Conservation (phyloP, 1,140 invertebrate species). For the Scaptomyza pallida region DNA sequence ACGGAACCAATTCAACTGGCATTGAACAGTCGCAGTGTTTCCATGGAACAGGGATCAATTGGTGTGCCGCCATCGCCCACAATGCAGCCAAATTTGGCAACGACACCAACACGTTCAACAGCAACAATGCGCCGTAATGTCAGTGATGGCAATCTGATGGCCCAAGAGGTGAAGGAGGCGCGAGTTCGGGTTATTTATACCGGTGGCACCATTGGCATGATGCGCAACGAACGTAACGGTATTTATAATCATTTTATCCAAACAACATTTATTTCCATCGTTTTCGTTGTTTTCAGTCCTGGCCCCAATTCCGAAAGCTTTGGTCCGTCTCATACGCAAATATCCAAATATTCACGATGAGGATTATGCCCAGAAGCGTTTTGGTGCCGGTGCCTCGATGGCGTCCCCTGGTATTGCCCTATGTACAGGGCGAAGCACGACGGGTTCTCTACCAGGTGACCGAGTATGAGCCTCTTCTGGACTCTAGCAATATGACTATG, state of each 20-base stretch:
- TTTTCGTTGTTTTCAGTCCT: conserved; percentile 85
- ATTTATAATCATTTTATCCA: conserved; percentile 40
- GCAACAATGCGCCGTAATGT: conserved; percentile 65
- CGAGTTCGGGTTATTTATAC: conserved; percentile 92
- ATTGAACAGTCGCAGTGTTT: conserved; percentile 1
- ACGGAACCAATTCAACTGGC: neutral
- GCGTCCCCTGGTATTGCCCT: conserved; percentile 89
- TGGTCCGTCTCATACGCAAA: conserved; percentile 86
- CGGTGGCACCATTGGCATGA: conserved; percentile 95
- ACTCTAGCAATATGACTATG: conserved; percentile 97
- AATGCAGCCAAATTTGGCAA: conserved; percentile 28
- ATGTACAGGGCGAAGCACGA: conserved; percentile 73
- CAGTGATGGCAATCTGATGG: conserved; percentile 71
- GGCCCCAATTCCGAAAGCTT: conserved; percentile 86
- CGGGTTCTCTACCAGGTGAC: conserved; percentile 91
- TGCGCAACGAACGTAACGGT: conserved; percentile 90
- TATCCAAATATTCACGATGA: conserved; percentile 92
- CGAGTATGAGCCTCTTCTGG: conserved; percentile 95
- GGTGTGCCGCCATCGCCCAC: conserved; percentile 56
- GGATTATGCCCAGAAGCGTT: conserved; percentile 86
- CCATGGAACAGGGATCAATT: conserved; percentile 27
- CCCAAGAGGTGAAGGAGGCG: conserved; percentile 83
- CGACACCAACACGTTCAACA: conserved; percentile 10
- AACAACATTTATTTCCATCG: neutral
- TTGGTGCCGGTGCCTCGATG: conserved; percentile 84